A percentile compares a stretch with the other conserved stretches of the same genome.
phyloP scores from a whole-genome alignment of 2,113 vertebrate species.

The Planiliza haematocheilus region DNA sequence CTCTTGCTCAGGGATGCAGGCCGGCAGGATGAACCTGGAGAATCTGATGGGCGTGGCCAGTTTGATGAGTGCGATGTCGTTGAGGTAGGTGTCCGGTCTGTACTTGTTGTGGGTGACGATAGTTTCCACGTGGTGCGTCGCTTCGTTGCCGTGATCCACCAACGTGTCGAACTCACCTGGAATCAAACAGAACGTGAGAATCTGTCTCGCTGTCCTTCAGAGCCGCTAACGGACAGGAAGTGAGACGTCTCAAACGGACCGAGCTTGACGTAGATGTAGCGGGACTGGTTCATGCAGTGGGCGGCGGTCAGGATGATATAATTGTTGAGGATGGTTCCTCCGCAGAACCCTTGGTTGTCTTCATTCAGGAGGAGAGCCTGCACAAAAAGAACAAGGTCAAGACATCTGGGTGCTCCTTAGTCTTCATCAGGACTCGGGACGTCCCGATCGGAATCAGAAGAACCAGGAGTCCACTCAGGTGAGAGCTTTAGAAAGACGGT shows the following conservation, averaged over 20 bases:
- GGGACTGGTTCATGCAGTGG: slow-evolving; percentile 89
- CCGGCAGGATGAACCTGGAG: slow-evolving; percentile 84
- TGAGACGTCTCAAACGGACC: slow-evolving; percentile 83
- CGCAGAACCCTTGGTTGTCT: slow-evolving; percentile 87
- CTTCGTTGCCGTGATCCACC: slow-evolving; percentile 77
- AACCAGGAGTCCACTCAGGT: no score
- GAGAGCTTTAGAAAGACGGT: no score
- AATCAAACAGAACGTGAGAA: background rate
- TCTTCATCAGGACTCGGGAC: no score
- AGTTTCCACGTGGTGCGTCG: slow-evolving; percentile 71
- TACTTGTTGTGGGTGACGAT: slow-evolving; percentile 84
- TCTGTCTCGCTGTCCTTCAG: no score
- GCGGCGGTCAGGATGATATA: slow-evolving; percentile 89
- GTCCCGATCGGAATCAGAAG: no score
- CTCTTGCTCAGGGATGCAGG: slow-evolving; percentile 87
- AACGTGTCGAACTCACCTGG: slow-evolving; percentile 88
- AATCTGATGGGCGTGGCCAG: slow-evolving; percentile 85
- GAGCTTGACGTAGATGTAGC: slow-evolving; percentile 84
- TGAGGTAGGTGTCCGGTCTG: slow-evolving; percentile 82
- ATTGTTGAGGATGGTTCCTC: slow-evolving; percentile 90
- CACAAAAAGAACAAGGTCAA: accelerated
- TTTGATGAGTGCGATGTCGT: slow-evolving; percentile 91
- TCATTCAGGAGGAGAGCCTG: slow-evolving; percentile 91
- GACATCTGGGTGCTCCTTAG: background rate
- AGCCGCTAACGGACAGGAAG: no score